phyloP scores from a whole-genome alignment of 2,113 vertebrate genomes.

The Barbus barbus region DNA sequence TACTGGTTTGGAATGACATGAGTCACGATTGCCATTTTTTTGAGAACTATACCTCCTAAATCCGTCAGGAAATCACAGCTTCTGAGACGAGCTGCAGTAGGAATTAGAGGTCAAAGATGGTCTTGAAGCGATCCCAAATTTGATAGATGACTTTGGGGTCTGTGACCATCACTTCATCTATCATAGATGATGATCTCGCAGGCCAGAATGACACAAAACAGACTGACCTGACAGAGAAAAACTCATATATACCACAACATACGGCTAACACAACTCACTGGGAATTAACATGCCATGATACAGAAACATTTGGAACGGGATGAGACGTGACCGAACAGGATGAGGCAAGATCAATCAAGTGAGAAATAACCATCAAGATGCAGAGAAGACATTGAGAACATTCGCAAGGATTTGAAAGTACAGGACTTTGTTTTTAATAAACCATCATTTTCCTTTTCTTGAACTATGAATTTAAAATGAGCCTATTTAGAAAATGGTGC shows the following conservation, averaged over 20 bases:
- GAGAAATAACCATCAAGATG: neutral
- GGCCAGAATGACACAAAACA: neutral
- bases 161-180: neutral
- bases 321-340: neutral
- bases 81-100: neutral
- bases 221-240: neutral
- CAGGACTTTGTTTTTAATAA: no score
- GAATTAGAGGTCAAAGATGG: neutral
- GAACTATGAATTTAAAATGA: no score
- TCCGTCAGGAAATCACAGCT: neutral
- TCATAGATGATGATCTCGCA: neutral
- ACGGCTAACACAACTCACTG: neutral
- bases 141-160: neutral
- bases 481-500: no score
- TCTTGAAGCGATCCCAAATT: no score
- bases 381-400: neutral
- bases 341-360: neutral
- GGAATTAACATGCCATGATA: neutral
- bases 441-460: no score
- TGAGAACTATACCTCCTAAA: neutral
- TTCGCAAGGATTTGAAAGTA: neutral
- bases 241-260: neutral
- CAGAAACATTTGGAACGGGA: neutral
- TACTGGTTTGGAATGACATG: no score
- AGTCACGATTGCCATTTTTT: neutral